phyloP scores from a whole-genome alignment of 2,888 invertebrate species.

The Hypomecis atomaria region DNA sequence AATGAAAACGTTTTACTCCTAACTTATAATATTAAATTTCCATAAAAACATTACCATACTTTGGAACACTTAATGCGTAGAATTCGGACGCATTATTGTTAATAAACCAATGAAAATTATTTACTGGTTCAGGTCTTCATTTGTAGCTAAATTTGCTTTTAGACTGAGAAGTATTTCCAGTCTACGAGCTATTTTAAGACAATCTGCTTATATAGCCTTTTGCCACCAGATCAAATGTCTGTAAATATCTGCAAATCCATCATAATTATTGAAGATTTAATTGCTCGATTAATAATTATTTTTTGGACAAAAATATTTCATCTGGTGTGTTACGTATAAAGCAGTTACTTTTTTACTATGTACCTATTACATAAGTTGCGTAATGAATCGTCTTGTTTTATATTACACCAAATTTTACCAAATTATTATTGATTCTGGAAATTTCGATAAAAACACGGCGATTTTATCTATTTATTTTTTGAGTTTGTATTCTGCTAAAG shows the following conservation, averaged over 20 bases:
- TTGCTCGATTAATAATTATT: neutral
- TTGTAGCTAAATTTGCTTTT: slow-evolving; percentile 9
- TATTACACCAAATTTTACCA: neutral
- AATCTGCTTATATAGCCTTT: slow-evolving; percentile 50
- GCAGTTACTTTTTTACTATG: slow-evolving; percentile 60
- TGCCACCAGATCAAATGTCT: slow-evolving; percentile 52
- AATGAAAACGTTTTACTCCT: too few species aligned
- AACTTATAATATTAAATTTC: too few species aligned
- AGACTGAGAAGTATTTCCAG: neutral
- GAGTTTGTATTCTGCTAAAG: slow-evolving; percentile 18
- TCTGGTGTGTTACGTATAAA: slow-evolving; percentile 63
- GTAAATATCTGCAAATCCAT: neutral
- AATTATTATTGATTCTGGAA: too few species aligned
- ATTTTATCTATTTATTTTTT: neutral
- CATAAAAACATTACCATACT: too few species aligned
- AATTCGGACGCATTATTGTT: neutral
- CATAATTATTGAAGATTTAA: too few species aligned
- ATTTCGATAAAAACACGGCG: neutral
- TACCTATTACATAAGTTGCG: slow-evolving; percentile 17
- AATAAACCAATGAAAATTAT: neutral
- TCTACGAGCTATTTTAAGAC: slow-evolving; percentile 36
- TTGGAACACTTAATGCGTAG: too few species aligned
- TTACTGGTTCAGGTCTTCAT: slow-evolving; percentile 23
- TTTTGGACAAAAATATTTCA: slow-evolving; percentile 47
- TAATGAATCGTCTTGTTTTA: slow-evolving; percentile 48